phyloP scores from a whole-genome alignment of 2,888 invertebrate species.

The Kuschelorhynchus macadamiae region DNA sequence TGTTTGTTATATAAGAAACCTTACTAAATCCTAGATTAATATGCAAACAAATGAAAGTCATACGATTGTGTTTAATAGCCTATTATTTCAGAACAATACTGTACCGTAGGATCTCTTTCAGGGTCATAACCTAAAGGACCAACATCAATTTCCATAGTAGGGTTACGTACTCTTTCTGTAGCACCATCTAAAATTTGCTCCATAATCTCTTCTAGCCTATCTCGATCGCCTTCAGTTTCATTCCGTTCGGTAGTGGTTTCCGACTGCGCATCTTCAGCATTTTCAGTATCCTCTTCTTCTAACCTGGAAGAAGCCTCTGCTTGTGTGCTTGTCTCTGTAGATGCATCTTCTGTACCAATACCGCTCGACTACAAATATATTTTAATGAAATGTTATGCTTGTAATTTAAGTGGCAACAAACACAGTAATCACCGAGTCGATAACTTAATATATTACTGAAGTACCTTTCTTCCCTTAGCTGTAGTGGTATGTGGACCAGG shows the following conservation, averaged over 20 bases:
- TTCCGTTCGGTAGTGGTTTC: constrained; percentile 73
- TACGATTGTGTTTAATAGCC: no score
- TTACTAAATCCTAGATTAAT: no score
- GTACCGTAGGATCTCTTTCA: constrained; percentile 67
- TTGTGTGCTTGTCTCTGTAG: constrained; percentile 74
- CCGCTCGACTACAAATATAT: constrained; percentile 63
- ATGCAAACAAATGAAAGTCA: no score
- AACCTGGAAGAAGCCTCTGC: constrained; percentile 64
- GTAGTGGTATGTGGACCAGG: constrained; percentile 66
- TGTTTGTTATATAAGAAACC: no score
- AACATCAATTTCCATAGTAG: constrained; percentile 67
- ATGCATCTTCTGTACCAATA: constrained; percentile 74
- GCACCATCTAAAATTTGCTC: constrained; percentile 76
- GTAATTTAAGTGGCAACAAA: no score
- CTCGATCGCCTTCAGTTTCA: constrained; percentile 71
- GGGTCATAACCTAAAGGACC: constrained; percentile 65
- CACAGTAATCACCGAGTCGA: no score
- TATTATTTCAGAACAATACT: no score
- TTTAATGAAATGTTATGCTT: not conserved
- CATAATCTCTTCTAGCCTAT: constrained; percentile 78
- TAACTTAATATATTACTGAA: no score
- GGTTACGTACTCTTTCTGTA: constrained; percentile 61
- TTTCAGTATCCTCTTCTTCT: constrained; percentile 74
- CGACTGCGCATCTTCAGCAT: constrained; percentile 76
- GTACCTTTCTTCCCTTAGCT: constrained; percentile 42